Conservation (phyloP, 2,888 invertebrate genomes). For the Habrosyne pyritoides region DNA sequence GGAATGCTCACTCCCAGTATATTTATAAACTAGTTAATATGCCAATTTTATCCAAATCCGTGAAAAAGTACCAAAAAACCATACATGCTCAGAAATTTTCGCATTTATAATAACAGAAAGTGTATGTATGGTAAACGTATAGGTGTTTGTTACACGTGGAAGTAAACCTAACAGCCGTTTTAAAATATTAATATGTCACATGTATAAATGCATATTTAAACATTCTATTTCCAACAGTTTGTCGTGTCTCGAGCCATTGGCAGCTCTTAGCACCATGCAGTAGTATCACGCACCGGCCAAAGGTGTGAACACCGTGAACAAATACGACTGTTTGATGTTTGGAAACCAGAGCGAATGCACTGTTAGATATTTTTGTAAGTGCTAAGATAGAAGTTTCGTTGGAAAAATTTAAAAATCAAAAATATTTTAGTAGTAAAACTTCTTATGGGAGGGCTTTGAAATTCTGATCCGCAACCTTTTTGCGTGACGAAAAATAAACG, state of each 20-base stretch:
- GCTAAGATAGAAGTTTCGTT: not conserved
- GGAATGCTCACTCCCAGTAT: too few species aligned
- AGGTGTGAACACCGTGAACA: constrained; percentile 17
- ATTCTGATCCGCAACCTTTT: too few species aligned
- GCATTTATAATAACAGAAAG: too few species aligned
- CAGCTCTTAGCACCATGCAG: constrained; percentile 16
- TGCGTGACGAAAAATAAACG: too few species aligned
- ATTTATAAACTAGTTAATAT: too few species aligned
- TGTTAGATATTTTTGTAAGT: not conserved
- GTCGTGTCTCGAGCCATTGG: constrained; percentile 6
- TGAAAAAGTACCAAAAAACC: too few species aligned
- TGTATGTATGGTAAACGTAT: too few species aligned
- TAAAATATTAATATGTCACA: constrained; percentile 7
- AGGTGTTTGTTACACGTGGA: not conserved
- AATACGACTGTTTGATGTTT: constrained; percentile 23
- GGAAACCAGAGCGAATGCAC: constrained; percentile 24
- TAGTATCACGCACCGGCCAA: not conserved
- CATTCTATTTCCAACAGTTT: not conserved
- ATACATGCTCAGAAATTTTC: too few species aligned
- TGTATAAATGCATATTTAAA: constrained; percentile 4
- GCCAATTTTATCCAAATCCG: too few species aligned
- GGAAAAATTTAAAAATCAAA: too few species aligned
- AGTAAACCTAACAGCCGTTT: not conserved
- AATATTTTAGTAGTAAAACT: too few species aligned
- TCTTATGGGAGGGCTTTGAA: too few species aligned